These are phyloP conservation scores for Lithophane socia DNA, from an alignment of 2,888 invertebrate genomes.

Conservation along the genomic window DNA sequence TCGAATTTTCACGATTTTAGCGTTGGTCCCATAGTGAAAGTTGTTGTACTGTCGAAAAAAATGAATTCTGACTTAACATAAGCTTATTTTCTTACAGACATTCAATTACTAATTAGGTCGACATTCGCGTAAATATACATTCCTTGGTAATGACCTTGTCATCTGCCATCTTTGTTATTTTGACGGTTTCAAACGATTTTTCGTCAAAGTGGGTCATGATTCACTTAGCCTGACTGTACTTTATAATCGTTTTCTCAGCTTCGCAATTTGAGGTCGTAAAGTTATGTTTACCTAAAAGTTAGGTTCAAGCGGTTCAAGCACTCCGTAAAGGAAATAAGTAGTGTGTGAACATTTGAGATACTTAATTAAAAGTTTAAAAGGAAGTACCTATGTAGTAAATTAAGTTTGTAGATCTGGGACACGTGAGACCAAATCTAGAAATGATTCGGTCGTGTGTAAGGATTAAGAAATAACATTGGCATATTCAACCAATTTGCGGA, in stretches of 20 bases:
- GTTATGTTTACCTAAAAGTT: background rate
- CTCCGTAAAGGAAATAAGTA: background rate
- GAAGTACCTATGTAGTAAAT: conserved; percentile 27
- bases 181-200: too few species aligned
- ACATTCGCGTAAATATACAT: too few species aligned
- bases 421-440: conserved; percentile 47
- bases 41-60: too few species aligned
- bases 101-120: too few species aligned
- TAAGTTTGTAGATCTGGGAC: conserved; percentile 60
- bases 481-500: conserved; percentile 60
- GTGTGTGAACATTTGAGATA: conserved; percentile 32
- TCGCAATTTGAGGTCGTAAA: background rate
- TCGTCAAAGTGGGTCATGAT: too few species aligned
- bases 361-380: conserved; percentile 29
- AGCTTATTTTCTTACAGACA: too few species aligned
- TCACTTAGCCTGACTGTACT: too few species aligned
- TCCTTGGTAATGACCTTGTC: too few species aligned
- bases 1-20: too few species aligned
- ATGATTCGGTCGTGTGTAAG: conserved; percentile 31
- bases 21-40: too few species aligned
- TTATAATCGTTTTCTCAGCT: background rate
- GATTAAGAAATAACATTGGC: conserved; percentile 68
- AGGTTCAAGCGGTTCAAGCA: background rate
- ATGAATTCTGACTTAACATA: too few species aligned
- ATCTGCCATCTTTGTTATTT: too few species aligned